phyloP scores from a whole-genome alignment of 2,113 vertebrate genomes.

The Catharus fuscescens region DNA sequence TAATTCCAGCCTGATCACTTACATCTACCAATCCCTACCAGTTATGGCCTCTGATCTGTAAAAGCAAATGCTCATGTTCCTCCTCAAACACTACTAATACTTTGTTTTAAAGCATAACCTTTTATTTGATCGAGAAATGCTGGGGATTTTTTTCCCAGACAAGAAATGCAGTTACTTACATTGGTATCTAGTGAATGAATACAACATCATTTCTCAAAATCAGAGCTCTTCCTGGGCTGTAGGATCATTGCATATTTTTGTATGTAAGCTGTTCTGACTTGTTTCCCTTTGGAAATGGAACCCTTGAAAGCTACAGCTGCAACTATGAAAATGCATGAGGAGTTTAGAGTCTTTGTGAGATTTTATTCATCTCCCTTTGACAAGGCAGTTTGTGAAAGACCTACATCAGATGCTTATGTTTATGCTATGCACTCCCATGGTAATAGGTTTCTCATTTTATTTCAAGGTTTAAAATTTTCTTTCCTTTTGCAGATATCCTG shows the following conservation, averaged over 20 bases:
- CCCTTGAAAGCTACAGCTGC: slow-evolving; percentile 61
- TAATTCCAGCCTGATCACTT: background rate
- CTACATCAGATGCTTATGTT: slow-evolving; percentile 30
- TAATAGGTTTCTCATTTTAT: slow-evolving; percentile 22
- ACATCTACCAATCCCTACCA: background rate
- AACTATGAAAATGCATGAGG: slow-evolving; percentile 66
- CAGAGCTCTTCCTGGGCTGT: slow-evolving; percentile 5
- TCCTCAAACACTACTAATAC: background rate
- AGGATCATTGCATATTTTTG: background rate
- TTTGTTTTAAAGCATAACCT: background rate
- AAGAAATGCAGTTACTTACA: background rate
- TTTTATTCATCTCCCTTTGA: slow-evolving; percentile 29
- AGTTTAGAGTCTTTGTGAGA: slow-evolving; percentile 40
- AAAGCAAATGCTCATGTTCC: background rate
- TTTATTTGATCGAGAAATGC: background rate
- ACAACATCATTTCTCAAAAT: slow-evolving; percentile 15
- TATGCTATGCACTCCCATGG: background rate
- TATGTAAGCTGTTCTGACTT: background rate
- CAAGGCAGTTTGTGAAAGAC: slow-evolving; percentile 23
- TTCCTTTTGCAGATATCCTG: background rate
- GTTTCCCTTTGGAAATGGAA: slow-evolving; percentile 21
- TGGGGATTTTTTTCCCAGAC: background rate
- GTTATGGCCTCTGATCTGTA: background rate
- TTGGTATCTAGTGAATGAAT: background rate
- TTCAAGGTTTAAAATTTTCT: background rate